phyloP scores from a whole-genome alignment of 2,113 vertebrate species.

The Pandion haliaetus region DNA sequence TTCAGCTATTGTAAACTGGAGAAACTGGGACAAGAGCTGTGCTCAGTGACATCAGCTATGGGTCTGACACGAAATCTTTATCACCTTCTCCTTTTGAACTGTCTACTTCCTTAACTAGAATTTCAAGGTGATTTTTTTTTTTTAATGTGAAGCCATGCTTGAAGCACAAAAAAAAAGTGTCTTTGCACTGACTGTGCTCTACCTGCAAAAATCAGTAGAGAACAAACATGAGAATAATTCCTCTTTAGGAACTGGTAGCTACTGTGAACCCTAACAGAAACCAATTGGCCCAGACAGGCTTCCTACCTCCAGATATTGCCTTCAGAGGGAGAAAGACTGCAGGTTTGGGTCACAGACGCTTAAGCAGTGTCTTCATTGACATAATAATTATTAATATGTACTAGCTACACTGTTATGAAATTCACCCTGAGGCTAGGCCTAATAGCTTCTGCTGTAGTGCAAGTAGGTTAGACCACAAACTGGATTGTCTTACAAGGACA shows the following conservation, averaged over 20 bases:
- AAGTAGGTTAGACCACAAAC: neutral
- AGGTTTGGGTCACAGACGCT: neutral
- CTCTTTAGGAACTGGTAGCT: neutral
- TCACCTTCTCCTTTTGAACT: neutral
- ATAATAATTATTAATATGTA: neutral
- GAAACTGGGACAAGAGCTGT: neutral
- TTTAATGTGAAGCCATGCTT: neutral
- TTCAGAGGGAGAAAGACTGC: neutral
- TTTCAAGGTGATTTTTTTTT: neutral
- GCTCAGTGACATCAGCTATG: neutral
- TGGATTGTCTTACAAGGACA: neutral
- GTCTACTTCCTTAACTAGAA: neutral
- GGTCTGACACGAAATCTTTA: neutral
- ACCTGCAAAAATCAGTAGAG: neutral
- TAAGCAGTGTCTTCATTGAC: neutral
- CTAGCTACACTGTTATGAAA: neutral
- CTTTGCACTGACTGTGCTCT: neutral
- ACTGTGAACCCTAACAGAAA: neutral
- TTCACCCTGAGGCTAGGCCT: neutral
- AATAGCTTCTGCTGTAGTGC: neutral
- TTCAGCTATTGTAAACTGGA: neutral
- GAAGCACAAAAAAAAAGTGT: neutral
- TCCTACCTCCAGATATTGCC: neutral
- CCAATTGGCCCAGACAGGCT: neutral
- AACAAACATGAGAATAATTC: neutral